Evolutionary conservation across 2,797 vertebrate genomes (phyloP).

Genomic region (Aplochiton taeniatus): DNA sequence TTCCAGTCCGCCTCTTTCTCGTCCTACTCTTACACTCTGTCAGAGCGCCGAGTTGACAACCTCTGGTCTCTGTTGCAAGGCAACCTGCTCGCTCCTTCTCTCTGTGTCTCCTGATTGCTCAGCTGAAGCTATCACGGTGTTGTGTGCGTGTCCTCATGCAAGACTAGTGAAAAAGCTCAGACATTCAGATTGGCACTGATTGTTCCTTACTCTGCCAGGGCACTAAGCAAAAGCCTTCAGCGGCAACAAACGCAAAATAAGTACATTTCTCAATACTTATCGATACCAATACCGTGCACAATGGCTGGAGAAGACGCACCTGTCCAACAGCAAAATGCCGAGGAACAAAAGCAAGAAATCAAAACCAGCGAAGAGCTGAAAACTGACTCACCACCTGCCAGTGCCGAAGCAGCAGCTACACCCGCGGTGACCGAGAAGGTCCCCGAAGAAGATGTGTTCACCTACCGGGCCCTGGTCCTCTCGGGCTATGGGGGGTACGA

Average conservation of each 20-base stretch:
- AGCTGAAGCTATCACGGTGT: constrained; percentile 21
- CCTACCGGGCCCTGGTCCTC: constrained; percentile 79
- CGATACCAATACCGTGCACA: constrained; percentile 47
- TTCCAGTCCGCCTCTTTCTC: constrained; percentile 66
- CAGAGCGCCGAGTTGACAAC: constrained; percentile 72
- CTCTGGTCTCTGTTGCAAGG: constrained; percentile 70
- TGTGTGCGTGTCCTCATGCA: constrained; percentile 50
- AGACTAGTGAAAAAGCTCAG: constrained; percentile 58
- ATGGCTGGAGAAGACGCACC: constrained; percentile 86
- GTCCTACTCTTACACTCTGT: constrained; percentile 65
- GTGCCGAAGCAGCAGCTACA: constrained; percentile 33
- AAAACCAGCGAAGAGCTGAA: constrained; percentile 77
- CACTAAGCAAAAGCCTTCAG: constrained; percentile 12
- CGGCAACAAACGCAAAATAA: constrained; percentile 22
- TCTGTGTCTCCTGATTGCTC: constrained; percentile 19
- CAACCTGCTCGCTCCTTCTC: constrained; percentile 50
- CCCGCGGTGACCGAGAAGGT: constrained; percentile 64
- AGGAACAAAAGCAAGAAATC: constrained; percentile 79
- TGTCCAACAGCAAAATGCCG: constrained; percentile 80
- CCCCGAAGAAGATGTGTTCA: constrained; percentile 77
- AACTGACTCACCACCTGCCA: constrained; percentile 61
- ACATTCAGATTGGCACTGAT: constrained; percentile 36
- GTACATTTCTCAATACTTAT: constrained; percentile 29
- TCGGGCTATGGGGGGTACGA: constrained; percentile 88
- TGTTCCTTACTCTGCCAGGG: constrained; percentile 14